phyloP scores from a whole-genome alignment of 2,797 vertebrate species.

The Cryptoblepharus egeriae region DNA sequence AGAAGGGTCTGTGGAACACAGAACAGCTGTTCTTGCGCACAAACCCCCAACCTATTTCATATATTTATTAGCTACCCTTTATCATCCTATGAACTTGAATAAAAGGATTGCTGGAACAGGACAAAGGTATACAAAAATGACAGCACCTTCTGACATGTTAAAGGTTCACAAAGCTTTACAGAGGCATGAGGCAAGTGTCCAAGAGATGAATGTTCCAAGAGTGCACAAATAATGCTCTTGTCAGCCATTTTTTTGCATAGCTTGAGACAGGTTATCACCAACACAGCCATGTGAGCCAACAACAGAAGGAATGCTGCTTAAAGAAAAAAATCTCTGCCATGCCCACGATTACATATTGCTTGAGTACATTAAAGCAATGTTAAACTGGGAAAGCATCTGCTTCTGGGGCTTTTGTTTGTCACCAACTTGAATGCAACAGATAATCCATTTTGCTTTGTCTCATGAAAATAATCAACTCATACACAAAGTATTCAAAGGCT shows the following conservation, averaged over 20 bases:
- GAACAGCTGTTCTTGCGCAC: too few relatives aligned
- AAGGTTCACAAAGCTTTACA: too few relatives aligned
- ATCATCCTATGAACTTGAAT: too few relatives aligned
- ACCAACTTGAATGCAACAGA: background rate
- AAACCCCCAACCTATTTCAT: too few relatives aligned
- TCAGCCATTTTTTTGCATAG: background rate
- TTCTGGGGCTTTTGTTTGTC: constrained; percentile 23
- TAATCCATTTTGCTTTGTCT: constrained; percentile 22
- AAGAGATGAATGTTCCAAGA: too few relatives aligned
- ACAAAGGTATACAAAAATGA: too few relatives aligned
- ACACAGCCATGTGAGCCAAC: background rate
- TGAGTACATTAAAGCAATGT: background rate
- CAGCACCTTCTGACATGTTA: too few relatives aligned
- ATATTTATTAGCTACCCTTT: too few relatives aligned
- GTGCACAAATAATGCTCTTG: too few relatives aligned
- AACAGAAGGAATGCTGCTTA: background rate
- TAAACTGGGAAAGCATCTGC: constrained; percentile 8
- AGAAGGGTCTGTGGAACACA: too few relatives aligned
- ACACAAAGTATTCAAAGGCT: accelerated
- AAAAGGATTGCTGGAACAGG: too few relatives aligned
- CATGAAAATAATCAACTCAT: accelerated
- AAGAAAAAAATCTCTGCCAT: background rate
- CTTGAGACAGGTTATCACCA: background rate
- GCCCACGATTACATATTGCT: accelerated
- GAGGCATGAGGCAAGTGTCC: too few relatives aligned